A percentile compares a stretch with the other conserved stretches of the same genome.
phyloP scores from a whole-genome alignment of 2,888 invertebrate species.

The Ennomos quercinarius region DNA sequence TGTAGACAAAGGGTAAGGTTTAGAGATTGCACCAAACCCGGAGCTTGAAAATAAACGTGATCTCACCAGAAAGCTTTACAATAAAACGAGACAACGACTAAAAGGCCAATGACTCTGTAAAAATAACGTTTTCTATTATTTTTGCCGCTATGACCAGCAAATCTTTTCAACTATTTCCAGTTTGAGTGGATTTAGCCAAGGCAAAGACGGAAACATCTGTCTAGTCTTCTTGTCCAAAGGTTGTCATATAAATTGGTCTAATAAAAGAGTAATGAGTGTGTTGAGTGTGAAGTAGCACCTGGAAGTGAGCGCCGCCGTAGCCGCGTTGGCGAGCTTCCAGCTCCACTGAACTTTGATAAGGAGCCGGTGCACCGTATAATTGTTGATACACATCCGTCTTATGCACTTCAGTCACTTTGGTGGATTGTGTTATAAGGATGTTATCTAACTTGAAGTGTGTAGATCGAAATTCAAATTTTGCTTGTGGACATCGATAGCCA shows the following conservation, averaged over 20 bases:
- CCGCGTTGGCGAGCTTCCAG: constrained; percentile 77
- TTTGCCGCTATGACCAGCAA: constrained; percentile 9
- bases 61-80: constrained; percentile 71
- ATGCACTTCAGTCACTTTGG: constrained; percentile 42
- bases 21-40: constrained; percentile 47
- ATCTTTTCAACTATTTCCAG: constrained; percentile 5
- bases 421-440: constrained; percentile 5
- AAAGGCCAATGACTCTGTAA: constrained; percentile 66
- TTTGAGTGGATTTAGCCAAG: background rate
- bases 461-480: background rate
- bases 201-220: constrained; percentile 12
- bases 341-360: constrained; percentile 83
- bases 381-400: constrained; percentile 59
- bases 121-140: constrained; percentile 52
- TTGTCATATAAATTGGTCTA: constrained; percentile 41
- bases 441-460: constrained; percentile 9
- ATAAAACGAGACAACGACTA: constrained; percentile 61
- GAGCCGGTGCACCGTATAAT: constrained; percentile 61
- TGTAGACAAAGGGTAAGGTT: constrained; percentile 64
- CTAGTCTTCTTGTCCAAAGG: constrained; percentile 30
- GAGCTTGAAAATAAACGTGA: constrained; percentile 69
- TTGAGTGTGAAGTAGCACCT: constrained; percentile 63
- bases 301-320: constrained; percentile 71
- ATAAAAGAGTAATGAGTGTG: constrained; percentile 48
- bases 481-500: no score